phyloP scores from a whole-genome alignment of 1,140 invertebrate species.

The Zaprionus inermis region DNA sequence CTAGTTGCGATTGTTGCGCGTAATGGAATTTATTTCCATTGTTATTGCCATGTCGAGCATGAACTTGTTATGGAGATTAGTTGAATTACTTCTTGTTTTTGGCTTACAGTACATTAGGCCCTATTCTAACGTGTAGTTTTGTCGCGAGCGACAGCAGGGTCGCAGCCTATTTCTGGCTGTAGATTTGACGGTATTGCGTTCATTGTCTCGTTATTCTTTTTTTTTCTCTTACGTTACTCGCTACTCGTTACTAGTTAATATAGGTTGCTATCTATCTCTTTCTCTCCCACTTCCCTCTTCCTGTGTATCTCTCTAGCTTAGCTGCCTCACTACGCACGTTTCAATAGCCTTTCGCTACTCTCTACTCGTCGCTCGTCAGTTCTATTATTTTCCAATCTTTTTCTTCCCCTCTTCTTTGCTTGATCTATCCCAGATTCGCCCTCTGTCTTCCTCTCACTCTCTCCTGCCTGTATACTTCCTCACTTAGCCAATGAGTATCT shows the following conservation, averaged over 20 bases:
- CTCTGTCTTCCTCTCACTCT: neutral
- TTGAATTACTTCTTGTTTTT: neutral
- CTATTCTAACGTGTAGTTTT: neutral
- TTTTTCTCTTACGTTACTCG: neutral
- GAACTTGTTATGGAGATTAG: slow-evolving; percentile 17
- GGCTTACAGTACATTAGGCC: neutral
- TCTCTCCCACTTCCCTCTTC: no score
- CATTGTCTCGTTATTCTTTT: neutral
- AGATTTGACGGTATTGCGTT: no score
- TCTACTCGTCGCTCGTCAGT: neutral
- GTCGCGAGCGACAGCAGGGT: neutral
- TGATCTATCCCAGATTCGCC: no score
- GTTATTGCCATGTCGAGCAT: slow-evolving; percentile 18
- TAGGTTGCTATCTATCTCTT: no score
- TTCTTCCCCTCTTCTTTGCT: neutral
- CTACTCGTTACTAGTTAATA: neutral
- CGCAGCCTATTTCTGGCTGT: neutral
- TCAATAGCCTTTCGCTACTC: neutral
- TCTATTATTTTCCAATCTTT: neutral
- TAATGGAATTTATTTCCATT: slow-evolving; percentile 45
- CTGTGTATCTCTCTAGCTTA: no score
- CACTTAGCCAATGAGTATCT: no score
- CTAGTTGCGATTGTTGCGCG: slow-evolving; percentile 10
- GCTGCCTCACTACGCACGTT: no score
- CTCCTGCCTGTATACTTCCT: no score